Percentiles rank a stretch among this genome's conserved stretches.
Evolutionary conservation across 2,888 invertebrate species (phyloP).

Genomic region (Kuschelorhynchus macadamiae): DNA sequence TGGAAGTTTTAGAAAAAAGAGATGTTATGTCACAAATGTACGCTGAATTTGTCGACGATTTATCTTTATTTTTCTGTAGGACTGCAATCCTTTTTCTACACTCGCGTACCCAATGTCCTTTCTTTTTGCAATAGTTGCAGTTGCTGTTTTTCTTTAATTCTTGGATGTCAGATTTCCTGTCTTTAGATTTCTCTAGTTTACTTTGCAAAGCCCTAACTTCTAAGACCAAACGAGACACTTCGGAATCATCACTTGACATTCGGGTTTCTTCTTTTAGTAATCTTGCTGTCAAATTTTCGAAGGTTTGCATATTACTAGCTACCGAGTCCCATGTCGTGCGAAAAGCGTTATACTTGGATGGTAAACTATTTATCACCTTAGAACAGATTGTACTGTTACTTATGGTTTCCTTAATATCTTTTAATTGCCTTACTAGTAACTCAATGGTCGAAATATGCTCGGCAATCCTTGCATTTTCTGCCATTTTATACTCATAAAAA

Average conservation of each 20-base stretch:
- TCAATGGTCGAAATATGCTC: conserved; percentile 13
- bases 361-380: conserved; percentile 46
- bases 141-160: conserved; percentile 40
- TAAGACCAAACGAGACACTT: conserved; percentile 35
- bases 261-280: conserved; percentile 47
- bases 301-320: conserved; percentile 28
- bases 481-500: too few relatives aligned
- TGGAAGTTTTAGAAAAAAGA: conserved; percentile 6
- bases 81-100: conserved; percentile 41
- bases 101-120: conserved; percentile 51
- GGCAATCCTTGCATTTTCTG: too few relatives aligned
- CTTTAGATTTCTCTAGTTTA: conserved; percentile 3
- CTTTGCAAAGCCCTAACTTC: conserved; percentile 36
- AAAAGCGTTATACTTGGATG: conserved; percentile 33
- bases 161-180: conserved; percentile 14
- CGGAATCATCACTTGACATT: conserved; percentile 35
- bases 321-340: conserved; percentile 48
- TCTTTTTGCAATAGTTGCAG: conserved; percentile 47
- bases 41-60: background rate
- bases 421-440: conserved; percentile 35
- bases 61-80: too few relatives aligned
- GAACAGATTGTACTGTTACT: conserved; percentile 41
- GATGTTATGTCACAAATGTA: too few relatives aligned
- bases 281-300: conserved; percentile 47
- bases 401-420: conserved; percentile 36